Percentiles rank a stretch among this genome's conserved stretches.
Conservation (phyloP, 2,113 vertebrate species). For the Herpailurus yagouaroundi region DNA sequence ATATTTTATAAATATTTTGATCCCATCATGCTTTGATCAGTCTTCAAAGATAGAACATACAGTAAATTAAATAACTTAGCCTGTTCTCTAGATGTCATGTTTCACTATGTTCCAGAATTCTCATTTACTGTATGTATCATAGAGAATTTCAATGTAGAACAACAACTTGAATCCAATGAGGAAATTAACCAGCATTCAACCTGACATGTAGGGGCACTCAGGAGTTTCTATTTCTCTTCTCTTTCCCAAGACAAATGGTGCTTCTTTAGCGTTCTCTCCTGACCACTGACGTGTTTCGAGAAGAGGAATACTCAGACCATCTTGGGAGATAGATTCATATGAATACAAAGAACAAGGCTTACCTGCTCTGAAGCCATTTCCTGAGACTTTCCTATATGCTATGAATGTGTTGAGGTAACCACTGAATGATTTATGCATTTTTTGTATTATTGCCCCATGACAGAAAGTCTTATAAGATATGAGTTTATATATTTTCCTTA, state of each 20-base stretch:
- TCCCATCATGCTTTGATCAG: background rate
- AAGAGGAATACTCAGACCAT: background rate
- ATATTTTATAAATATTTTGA: background rate
- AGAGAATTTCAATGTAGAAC: background rate
- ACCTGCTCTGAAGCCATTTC: background rate
- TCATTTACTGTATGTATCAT: background rate
- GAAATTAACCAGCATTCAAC: background rate
- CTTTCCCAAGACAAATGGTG: background rate
- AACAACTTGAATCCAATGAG: background rate
- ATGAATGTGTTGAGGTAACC: background rate
- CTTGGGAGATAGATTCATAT: background rate
- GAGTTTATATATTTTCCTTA: background rate
- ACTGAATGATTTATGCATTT: background rate
- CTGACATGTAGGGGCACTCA: fast-evolving
- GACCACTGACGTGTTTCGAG: background rate
- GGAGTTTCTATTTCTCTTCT: background rate
- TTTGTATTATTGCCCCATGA: background rate
- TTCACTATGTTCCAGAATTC: background rate
- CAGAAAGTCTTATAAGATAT: background rate
- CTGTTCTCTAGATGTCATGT: background rate
- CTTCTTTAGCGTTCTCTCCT: background rate
- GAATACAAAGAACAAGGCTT: background rate
- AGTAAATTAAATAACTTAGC: background rate
- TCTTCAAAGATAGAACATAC: background rate
- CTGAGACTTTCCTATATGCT: background rate